Conservation (phyloP, 2,797 vertebrate species). For the Peromyscus eremicus region DNA sequence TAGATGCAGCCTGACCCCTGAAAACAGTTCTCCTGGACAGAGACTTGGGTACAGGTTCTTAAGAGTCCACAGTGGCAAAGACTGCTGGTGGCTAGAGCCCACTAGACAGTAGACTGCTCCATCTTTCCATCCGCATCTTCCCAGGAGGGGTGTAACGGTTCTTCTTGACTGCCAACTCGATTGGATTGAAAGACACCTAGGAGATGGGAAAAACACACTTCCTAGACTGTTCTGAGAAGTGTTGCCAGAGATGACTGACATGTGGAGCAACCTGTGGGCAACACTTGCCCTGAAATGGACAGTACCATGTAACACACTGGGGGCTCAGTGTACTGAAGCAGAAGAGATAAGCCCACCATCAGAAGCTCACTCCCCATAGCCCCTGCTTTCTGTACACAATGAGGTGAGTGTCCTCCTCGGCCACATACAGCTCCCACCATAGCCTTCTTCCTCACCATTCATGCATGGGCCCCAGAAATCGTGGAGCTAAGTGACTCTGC, state of each 20-base stretch:
- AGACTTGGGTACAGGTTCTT: background rate
- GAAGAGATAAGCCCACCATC: background rate
- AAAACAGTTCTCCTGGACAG: background rate
- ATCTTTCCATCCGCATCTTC: background rate
- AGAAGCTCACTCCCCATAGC: background rate
- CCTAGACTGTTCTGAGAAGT: background rate
- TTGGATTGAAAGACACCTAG: background rate
- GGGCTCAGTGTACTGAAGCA: too few relatives aligned
- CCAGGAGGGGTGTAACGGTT: background rate
- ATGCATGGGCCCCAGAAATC: background rate
- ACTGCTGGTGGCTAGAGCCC: background rate
- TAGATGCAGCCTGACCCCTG: background rate
- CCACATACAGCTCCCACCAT: background rate
- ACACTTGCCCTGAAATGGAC: background rate
- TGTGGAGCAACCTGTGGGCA: background rate
- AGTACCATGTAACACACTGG: background rate
- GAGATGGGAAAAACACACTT: background rate
- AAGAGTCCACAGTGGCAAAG: background rate
- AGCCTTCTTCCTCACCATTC: background rate
- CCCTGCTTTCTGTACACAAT: background rate
- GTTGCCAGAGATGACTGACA: background rate
- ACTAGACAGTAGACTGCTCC: background rate
- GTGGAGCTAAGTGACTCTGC: background rate
- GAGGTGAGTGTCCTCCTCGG: background rate
- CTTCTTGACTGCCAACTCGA: background rate